Evolutionary conservation across 2,797 vertebrate species (phyloP), one percentile per base, ranked within the genome.

Genomic region (Schizopygopsis malacanthus): DNA sequence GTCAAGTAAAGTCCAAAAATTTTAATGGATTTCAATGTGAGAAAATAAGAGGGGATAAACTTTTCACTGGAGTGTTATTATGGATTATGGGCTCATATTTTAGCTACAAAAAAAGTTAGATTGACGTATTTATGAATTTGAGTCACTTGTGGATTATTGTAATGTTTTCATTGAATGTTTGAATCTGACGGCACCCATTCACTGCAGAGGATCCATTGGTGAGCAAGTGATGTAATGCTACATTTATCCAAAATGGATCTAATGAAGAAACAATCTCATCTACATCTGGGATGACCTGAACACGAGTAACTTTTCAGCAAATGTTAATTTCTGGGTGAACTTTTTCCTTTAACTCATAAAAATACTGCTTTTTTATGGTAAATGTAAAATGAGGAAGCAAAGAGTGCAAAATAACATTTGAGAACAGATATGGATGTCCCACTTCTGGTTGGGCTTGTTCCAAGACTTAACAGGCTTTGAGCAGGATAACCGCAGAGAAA

Each of bases 401-500:
- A 33, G 1, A 52, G 16, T 56, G 47, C 37, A 39, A 13, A 45
- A 28, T n/a, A 52, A 5, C 6, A 65, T 65, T 50, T 20, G 56
- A 52, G 71, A 83, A 41, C 43, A 63, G n/a, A 63, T 37, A 43
- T 39, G 11, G 8, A 47, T 22, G 70, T 83, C 81, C n/a, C 18
- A 75, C 59, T 50, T 83, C 18, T 73, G 69, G 22, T 61, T 73
- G 79, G 20, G 63, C 18, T 45, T 81, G 70, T 61, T 82, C 15
- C n/a, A 59, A 20, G 37, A 28, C n/a, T 65, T 16, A 65, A 65
- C 33, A 59, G 10, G 69, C 22, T 41, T 71, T 70, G 13, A 12
- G 22, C 39, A 47, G 11, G 54, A 52, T 47, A 63, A 41, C 50
- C 72, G 33, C n/a, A 33, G 61, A 65, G 28, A 65, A 45, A 16